Evolutionary conservation across 2,888 invertebrate species (phyloP), one percentile per base, ranked within the genome.

Genomic region (Drosophila hamatofila): DNA sequence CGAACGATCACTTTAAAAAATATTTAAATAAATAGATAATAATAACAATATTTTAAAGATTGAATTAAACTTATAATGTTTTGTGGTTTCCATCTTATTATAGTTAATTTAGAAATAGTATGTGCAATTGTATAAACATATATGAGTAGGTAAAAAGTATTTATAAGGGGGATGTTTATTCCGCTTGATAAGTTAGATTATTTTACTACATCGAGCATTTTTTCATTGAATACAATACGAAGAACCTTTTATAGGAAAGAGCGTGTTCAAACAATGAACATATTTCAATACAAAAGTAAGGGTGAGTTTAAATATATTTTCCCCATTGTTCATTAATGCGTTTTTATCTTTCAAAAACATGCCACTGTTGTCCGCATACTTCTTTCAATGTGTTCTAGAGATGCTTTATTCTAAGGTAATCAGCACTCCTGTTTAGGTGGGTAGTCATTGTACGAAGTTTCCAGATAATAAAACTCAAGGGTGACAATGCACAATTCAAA

Each of bases 311-410:
- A 81, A 81, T 78, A 86, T 80, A 83, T 86, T 79, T 77, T 62
- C 63, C 49, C 68, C 77, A 80, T 83, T 86, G 84, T 87, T 81
- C 72, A 69, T 69, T 82, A 87, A 78, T 82, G 80, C 88, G 78
- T 73, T 88, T 83, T 83, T 89, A 88, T 89, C 89, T 81, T 90
- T 84, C 81, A 81, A 81, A 89, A 89, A 89, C 88, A 90, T 79
- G 80, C 80, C 88, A 82, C 83, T 81, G 82, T 74, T 77, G 62
- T 71, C 64, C 72, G 71, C 80, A 76, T 72, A 74, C 60, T 58
- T 67, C 62, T 59, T 73, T 59, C 57, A 66, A 49, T 66, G 63
- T 72, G 62, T 51, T 67, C 68, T 66, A 66, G 70, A 75, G 79
- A 72, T 78, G 77, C 75, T 85, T 89, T 89, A 89, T 89, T 80